Evolutionary conservation across 2,888 invertebrate genomes (phyloP), one percentile per base, ranked within the genome.

Genomic region (Eupithecia exiguata): DNA sequence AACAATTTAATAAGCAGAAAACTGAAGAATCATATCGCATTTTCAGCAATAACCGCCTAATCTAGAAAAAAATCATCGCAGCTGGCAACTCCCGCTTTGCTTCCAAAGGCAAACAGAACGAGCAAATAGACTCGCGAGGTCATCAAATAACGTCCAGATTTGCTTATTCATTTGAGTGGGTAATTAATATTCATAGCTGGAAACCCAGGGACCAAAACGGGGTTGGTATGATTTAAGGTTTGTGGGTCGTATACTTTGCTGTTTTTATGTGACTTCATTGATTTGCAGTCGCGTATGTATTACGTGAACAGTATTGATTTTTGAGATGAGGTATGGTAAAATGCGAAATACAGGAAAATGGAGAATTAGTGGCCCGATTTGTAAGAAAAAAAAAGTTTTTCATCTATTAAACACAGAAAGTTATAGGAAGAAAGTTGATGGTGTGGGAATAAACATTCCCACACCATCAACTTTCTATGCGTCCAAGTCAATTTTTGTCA

Each of bases 131-230:
- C 58, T 71, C 68, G 68, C 38, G 68, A 75, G 72, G 75, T 70
- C 72, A 61, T 72, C 75, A 75, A 75, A 75, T 75, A 58, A 75
- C 75, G 75, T 70, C 70, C 66, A 73, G 73, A 73, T 70, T 75
- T 70, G 72, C 75, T 69, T 75, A 75, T 72, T 75, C 75, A 75
- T 75, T 71, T 72, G 69, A 72, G 70, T 72, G 68, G 66, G 68
- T 67, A 75, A 72, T 75, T 75, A 75, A 70, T 75, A 75, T 75
- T 75, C 71, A 74, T 71, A 69, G 67, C 67, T 68, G 18, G 69
- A 21, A 72, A 69, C 18, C 63, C 63, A 21, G 61, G 62, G 62
- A 46, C 62, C 35, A 43, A 36, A 68, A 16, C 38, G 49, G 69
- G 68, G 53, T 65, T 53, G 66, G 21, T 66, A 68, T 53, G 53